phyloP scores from a whole-genome alignment of 1,140 invertebrate genomes.

The Hyles vespertilio region DNA sequence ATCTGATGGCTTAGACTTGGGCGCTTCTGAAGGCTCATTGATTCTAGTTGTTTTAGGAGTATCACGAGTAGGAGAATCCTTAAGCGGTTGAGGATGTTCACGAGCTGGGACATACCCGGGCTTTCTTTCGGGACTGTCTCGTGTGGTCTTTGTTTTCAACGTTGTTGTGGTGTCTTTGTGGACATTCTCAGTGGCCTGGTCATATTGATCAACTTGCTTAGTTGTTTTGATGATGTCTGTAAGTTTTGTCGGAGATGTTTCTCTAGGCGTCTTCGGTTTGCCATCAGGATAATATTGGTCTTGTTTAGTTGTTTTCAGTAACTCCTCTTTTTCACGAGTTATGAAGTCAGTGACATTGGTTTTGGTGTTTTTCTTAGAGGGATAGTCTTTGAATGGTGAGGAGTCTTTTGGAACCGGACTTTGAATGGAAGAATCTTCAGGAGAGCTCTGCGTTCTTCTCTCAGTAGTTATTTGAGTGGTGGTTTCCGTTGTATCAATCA shows the following conservation, averaged over 20 bases:
- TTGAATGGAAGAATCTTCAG: constrained; percentile 43
- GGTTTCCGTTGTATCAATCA: constrained; percentile 65
- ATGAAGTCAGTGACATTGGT: constrained; percentile 32
- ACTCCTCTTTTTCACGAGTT: constrained; percentile 26
- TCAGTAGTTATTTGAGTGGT: constrained; percentile 30
- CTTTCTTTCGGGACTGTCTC: constrained; percentile 18
- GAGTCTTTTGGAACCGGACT: constrained; percentile 42
- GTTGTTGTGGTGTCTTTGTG: not conserved
- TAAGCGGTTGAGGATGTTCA: constrained; percentile 1
- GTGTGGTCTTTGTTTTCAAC: not conserved
- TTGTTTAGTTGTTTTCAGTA: constrained; percentile 7
- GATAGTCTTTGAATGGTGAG: constrained; percentile 22
- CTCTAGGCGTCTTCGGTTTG: constrained; percentile 30
- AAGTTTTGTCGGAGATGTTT: constrained; percentile 44
- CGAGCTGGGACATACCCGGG: constrained; percentile 8
- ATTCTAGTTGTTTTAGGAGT: not conserved
- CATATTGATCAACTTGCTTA: not conserved
- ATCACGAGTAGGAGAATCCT: not conserved
- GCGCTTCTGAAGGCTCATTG: not conserved
- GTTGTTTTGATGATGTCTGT: constrained; percentile 25
- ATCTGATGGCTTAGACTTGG: not conserved
- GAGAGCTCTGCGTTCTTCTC: constrained; percentile 28
- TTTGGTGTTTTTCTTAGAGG: constrained; percentile 24
- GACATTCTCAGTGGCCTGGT: not conserved
- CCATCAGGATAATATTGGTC: not conserved